Conservation (phyloP, 2,113 vertebrate species). For the Oophaga pumilio region DNA sequence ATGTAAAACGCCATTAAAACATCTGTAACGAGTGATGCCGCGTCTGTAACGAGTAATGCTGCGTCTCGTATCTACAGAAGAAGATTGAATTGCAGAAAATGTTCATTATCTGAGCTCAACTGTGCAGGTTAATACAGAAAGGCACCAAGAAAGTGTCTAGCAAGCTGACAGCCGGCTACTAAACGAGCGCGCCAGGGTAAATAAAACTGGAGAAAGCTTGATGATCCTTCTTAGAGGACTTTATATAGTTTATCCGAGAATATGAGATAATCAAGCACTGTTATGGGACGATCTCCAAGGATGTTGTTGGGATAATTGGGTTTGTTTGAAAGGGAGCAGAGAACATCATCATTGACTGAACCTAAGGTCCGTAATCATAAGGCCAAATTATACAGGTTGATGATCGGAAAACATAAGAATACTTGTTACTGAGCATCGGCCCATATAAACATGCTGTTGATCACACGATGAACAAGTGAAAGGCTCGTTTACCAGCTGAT, state of each 20-base stretch:
- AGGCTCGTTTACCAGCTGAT: too few relatives aligned
- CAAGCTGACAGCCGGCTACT: neutral
- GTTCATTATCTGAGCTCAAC: neutral
- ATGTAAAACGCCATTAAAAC: too few relatives aligned
- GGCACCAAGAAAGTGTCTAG: neutral
- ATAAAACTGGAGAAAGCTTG: neutral
- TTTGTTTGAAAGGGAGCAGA: neutral
- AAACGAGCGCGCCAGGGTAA: neutral
- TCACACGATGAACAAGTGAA: too few relatives aligned
- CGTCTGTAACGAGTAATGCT: too few relatives aligned
- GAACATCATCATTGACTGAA: neutral
- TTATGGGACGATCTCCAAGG: neutral
- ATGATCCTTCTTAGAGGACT: neutral
- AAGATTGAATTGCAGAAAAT: neutral
- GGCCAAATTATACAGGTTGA: too few relatives aligned
- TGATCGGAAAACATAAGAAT: too few relatives aligned
- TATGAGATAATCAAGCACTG: neutral
- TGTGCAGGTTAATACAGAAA: neutral
- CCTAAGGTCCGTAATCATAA: too few relatives aligned
- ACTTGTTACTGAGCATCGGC: too few relatives aligned
- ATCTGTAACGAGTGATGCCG: too few relatives aligned
- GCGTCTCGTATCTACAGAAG: neutral
- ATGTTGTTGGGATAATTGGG: neutral
- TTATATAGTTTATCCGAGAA: conserved; percentile 1
- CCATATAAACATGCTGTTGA: too few relatives aligned